Conservation (phyloP, 2,888 invertebrate species). For the Ophion costatus region DNA sequence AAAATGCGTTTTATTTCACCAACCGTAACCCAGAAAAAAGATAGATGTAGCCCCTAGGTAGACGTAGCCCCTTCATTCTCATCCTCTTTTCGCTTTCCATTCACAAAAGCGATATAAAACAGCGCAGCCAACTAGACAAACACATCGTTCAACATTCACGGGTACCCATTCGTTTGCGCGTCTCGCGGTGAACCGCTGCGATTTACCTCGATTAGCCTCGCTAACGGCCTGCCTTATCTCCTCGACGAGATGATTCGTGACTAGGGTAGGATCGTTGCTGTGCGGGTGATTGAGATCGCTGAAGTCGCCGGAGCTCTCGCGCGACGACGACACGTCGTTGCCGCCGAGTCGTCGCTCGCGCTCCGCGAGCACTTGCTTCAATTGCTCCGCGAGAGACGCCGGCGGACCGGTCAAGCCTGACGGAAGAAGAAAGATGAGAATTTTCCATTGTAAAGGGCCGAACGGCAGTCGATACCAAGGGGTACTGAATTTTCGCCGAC, state of each 20-base stretch:
- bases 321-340: constrained; percentile 83
- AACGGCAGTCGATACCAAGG: not conserved
- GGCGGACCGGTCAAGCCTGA: constrained; percentile 87
- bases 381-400: constrained; percentile 92
- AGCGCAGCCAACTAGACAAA: constrained; percentile 58
- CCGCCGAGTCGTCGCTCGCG: constrained; percentile 90
- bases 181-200: constrained; percentile 1
- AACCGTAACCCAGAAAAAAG: no score
- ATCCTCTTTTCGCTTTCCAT: not conserved
- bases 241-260: constrained; percentile 92
- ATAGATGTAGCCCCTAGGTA: not conserved
- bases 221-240: constrained; percentile 95
- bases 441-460: not conserved
- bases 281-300: constrained; percentile 86
- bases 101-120: constrained; percentile 58
- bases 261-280: constrained; percentile 88
- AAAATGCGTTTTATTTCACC: no score
- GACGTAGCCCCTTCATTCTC: not conserved
- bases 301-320: constrained; percentile 87
- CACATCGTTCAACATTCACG: constrained; percentile 36
- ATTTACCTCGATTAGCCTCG: constrained; percentile 91
- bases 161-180: not conserved
- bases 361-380: constrained; percentile 94
- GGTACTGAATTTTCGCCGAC: not conserved
- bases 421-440: not conserved